Base-by-base conservation (phyloP, 2,888 invertebrate species). In the Pediacus dermestoides region DNA sequence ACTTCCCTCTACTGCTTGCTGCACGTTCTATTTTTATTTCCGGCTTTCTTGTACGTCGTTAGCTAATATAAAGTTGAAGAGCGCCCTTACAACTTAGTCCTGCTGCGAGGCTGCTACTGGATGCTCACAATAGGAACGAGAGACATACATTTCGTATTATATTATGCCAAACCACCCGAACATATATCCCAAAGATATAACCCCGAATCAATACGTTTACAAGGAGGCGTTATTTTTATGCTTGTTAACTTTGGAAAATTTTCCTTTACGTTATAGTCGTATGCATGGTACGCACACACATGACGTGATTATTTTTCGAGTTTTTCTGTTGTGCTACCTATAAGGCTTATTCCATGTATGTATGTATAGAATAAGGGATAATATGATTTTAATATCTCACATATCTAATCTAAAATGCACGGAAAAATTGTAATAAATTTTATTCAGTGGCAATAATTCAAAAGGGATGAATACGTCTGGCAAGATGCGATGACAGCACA, bases 381-480 rank as follows among this genome's bases (percentile, higher is more conserved):
- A 63, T 64, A 60, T 56, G 56, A 63, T 63, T 61, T 63, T 64
- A 61, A 64, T 63, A 64, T 66, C 58, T 64, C 62, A 63, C 61
- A 62, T 61, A 66, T 63, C 63, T 62, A 60, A 65, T 63, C 58
- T 60, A 57, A 58, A 60, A 61, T 60, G 61, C 59, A 60, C 56
- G 55, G 63, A 63, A 63, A 65, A 63, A 64, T 60, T 57, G 59
- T 61, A 59, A 61, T 61, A 63, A 61, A 62, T 61, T 60, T 60
- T 55, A 61, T 61, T 59, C 58, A 61, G 57, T 63, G 61, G 66
- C 58, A 65, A 67, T 67, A 67, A 66, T 66, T 67, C 65, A 66
- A 64, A 63, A 57, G 61, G 63, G 62, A 65, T 65, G 66, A 66
- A 67, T 66, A 61, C 61, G 61, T 61, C 60, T 57, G 60, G 55